A percentile compares a stretch with the other conserved stretches of the same genome.
Conservation (phyloP, 2,113 vertebrate genomes). For the Vulpes lagopus region DNA sequence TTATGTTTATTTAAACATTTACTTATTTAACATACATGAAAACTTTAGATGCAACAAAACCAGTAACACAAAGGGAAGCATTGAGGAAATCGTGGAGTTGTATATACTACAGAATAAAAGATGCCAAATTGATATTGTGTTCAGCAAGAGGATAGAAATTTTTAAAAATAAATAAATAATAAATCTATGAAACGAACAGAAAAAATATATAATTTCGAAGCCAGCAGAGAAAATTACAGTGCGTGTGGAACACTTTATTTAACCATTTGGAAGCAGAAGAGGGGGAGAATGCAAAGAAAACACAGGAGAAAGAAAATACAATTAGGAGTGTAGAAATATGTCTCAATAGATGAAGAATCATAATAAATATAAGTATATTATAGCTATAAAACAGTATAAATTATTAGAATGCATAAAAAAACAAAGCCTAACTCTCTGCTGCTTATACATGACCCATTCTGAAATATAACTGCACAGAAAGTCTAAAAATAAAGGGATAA, state of each 20-base stretch:
- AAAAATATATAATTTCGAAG: neutral
- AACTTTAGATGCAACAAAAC: neutral
- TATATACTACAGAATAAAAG: neutral
- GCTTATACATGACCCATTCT: neutral
- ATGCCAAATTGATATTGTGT: neutral
- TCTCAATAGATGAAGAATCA: slow-evolving; percentile 27
- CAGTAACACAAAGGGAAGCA: neutral
- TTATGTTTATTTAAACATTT: neutral
- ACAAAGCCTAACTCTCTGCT: neutral
- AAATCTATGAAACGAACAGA: neutral
- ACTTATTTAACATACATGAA: neutral
- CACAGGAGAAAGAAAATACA: slow-evolving; percentile 5
- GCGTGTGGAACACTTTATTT: neutral
- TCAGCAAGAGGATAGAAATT: neutral
- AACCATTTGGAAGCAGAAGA: neutral
- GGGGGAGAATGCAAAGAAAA: neutral
- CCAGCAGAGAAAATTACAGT: slow-evolving; percentile 18
- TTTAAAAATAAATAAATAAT: neutral
- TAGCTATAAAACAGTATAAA: neutral
- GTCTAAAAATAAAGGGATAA: slow-evolving; percentile 45
- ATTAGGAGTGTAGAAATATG: neutral
- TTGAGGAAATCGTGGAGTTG: neutral
- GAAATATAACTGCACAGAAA: slow-evolving; percentile 34
- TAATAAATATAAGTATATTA: neutral
- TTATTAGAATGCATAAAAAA: slow-evolving; percentile 30